A percentile compares a stretch with the other conserved stretches of the same genome.
Conservation (phyloP, 2,113 vertebrate genomes). For the Rhinolophus ferrumequinum region DNA sequence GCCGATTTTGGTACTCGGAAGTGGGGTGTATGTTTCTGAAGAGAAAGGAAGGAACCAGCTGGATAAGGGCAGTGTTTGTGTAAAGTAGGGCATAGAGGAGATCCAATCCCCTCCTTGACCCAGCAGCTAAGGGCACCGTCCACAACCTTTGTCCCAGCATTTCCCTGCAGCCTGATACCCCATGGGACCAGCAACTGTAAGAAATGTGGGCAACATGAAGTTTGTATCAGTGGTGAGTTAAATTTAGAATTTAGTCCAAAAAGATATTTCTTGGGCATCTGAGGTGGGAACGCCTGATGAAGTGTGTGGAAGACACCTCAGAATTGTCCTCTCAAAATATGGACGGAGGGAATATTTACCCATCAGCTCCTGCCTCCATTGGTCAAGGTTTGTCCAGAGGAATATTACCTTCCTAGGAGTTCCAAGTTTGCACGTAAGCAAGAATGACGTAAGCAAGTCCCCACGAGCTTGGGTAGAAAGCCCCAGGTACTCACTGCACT, state of each 20-base stretch:
- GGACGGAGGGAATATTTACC: background rate
- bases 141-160: background rate
- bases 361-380: background rate
- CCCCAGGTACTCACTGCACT: accelerated
- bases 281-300: background rate
- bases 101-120: background rate
- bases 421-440: background rate
- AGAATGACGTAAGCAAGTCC: background rate
- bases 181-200: accelerated
- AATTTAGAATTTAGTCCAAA: background rate
- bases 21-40: background rate
- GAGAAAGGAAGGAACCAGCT: background rate
- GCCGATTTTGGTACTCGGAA: background rate
- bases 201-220: background rate
- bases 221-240: background rate
- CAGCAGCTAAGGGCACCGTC: background rate
- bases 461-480: background rate
- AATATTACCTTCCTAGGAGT: background rate
- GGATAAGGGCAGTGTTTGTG: background rate
- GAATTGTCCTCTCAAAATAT: background rate
- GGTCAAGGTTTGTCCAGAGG: background rate
- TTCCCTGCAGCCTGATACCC: background rate
- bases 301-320: no score
- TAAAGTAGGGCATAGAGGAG: accelerated
- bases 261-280: background rate